Evolutionary conservation across 2,113 vertebrate species (phyloP).

Genomic region (Chrysochloris asiatica): DNA sequence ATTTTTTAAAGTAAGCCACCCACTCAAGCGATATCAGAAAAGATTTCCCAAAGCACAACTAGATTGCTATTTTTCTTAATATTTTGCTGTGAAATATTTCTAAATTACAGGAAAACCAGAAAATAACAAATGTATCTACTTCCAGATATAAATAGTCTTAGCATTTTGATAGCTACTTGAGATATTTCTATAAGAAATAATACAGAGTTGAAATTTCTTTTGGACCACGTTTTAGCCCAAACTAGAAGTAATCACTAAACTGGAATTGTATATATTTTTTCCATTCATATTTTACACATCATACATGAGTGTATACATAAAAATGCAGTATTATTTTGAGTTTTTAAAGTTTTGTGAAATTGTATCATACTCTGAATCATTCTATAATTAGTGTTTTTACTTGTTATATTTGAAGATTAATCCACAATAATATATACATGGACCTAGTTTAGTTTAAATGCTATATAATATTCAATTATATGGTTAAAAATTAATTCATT

Average conservation of each 20-base stretch:
- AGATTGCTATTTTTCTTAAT: neutral
- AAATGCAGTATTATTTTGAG: neutral
- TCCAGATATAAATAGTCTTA: neutral
- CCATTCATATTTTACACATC: neutral
- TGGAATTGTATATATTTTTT: neutral
- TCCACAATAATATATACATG: no score
- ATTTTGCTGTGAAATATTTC: constrained; percentile 34
- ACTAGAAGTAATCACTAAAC: neutral
- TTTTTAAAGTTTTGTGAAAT: neutral
- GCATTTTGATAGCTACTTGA: constrained; percentile 18
- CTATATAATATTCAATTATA: no score
- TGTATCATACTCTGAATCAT: neutral
- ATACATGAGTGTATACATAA: neutral
- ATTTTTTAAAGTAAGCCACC: neutral
- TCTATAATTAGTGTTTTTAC: constrained; percentile 18
- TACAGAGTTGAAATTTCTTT: no score
- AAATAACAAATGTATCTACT: constrained; percentile 12
- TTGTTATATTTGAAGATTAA: constrained; percentile 35
- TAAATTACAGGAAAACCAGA: neutral
- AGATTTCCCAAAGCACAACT: neutral
- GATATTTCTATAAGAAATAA: no score
- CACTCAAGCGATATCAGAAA: constrained; percentile 3
- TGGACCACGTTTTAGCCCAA: no score
- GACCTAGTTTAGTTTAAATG: no score
- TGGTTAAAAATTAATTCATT: no score